A percentile compares a stretch with the other conserved stretches of the same genome.
These are phyloP conservation scores for Bombus consobrinus DNA, from an alignment of 1,140 invertebrate species.

Conservation along the genomic window DNA sequence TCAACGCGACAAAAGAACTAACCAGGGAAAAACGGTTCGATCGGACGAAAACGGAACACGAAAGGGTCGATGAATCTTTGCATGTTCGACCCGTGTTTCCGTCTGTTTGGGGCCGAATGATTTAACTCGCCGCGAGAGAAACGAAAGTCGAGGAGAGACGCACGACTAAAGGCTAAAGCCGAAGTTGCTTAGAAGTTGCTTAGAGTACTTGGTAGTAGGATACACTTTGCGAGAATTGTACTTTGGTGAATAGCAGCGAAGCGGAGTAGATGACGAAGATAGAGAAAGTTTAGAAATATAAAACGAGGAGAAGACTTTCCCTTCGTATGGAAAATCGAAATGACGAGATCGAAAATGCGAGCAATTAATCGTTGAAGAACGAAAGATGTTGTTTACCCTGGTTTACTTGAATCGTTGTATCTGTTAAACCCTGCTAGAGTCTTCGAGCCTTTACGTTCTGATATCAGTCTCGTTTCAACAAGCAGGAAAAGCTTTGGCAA, in stretches of 20 bases:
- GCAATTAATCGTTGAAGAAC: no score
- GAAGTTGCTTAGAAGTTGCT: no score
- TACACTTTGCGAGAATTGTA: neutral
- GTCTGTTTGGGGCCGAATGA: neutral
- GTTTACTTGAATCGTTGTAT: neutral
- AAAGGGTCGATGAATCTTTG: neutral
- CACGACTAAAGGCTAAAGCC: no score
- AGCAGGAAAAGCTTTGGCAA: neutral
- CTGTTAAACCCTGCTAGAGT: neutral
- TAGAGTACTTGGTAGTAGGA: no score
- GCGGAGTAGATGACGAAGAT: neutral
- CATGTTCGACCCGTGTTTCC: neutral
- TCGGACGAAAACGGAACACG: conserved; percentile 1
- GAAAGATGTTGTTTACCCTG: neutral
- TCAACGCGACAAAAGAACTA: neutral
- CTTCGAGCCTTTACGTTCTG: neutral
- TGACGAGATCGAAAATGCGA: neutral
- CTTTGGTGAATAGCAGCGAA: neutral
- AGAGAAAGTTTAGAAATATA: neutral
- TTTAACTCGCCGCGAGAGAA: neutral
- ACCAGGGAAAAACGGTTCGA: neutral
- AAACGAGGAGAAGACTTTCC: neutral
- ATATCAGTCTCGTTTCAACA: neutral
- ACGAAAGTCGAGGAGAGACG: neutral
- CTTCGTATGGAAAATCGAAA: neutral